phyloP scores from a whole-genome alignment of 2,113 vertebrate genomes.

The Salvelinus fontinalis region DNA sequence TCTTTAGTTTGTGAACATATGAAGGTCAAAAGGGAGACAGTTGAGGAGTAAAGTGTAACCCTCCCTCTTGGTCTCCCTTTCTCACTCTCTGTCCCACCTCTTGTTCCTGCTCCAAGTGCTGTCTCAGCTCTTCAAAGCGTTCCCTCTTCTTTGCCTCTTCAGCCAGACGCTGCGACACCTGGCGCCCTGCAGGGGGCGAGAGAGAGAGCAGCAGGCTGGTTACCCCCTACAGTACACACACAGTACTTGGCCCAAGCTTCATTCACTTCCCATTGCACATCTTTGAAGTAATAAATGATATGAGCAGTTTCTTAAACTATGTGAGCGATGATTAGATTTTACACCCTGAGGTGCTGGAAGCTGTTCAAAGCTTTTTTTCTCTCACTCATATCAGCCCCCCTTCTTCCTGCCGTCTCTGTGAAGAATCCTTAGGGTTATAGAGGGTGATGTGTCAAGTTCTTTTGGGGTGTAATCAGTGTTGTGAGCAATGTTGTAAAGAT shows the following conservation, averaged over 20 bases:
- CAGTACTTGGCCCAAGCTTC: slow-evolving; percentile 24
- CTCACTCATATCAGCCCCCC: background rate
- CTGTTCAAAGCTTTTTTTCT: slow-evolving; percentile 38
- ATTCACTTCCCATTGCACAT: slow-evolving; percentile 20
- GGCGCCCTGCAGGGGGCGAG: slow-evolving; percentile 77
- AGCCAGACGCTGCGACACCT: slow-evolving; percentile 82
- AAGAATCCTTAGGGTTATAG: background rate
- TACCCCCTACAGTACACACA: slow-evolving; percentile 8
- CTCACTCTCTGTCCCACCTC: slow-evolving; percentile 75
- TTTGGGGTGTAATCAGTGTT: background rate
- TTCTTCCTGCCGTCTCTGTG: slow-evolving; percentile 1
- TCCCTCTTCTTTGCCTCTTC: slow-evolving; percentile 85
- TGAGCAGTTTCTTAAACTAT: slow-evolving; percentile 49
- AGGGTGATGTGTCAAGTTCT: background rate
- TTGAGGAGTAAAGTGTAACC: background rate
- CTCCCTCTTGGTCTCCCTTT: background rate
- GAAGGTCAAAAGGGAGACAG: too few relatives aligned
- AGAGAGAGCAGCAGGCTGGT: slow-evolving; percentile 49
- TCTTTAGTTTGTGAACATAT: too few relatives aligned
- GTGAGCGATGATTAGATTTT: slow-evolving; percentile 48
- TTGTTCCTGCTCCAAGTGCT: slow-evolving; percentile 88
- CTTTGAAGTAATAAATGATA: slow-evolving; percentile 40
- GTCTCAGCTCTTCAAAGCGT: slow-evolving; percentile 88
- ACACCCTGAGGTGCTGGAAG: slow-evolving; percentile 37
- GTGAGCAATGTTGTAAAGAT: background rate